phyloP scores from a whole-genome alignment of 2,113 vertebrate species.

The Eleginops maclovinus region DNA sequence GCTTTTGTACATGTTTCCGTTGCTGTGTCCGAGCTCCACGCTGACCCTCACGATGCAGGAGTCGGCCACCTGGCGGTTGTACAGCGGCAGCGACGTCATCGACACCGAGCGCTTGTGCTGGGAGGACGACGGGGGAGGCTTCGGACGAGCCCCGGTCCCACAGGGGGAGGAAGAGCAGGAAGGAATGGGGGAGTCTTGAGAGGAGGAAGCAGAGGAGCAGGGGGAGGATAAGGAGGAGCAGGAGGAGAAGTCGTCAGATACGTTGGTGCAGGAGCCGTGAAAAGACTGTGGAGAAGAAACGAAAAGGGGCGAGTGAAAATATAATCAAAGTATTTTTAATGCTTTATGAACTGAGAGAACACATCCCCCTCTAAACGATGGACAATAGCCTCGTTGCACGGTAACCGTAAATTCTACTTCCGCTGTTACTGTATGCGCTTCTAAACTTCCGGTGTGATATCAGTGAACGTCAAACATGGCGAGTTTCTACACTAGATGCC shows the following conservation, averaged over 20 bases:
- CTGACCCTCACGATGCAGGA: constrained; percentile 87
- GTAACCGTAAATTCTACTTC: too few relatives aligned
- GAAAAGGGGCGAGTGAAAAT: background rate
- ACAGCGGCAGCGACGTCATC: constrained; percentile 74
- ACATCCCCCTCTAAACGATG: too few relatives aligned
- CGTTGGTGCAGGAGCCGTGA: constrained; percentile 78
- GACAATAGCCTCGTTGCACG: too few relatives aligned
- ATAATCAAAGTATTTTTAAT: background rate
- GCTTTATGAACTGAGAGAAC: too few relatives aligned
- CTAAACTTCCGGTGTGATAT: too few relatives aligned
- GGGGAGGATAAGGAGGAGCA: constrained; percentile 38
- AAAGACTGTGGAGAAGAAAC: constrained; percentile 60
- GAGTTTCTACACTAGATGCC: too few relatives aligned
- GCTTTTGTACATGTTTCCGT: constrained; percentile 90
- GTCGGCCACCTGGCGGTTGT: constrained; percentile 83
- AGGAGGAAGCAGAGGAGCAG: constrained; percentile 53
- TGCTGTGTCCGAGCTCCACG: constrained; percentile 80
- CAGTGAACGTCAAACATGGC: too few relatives aligned
- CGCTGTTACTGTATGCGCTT: too few relatives aligned
- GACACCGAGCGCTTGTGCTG: constrained; percentile 81
- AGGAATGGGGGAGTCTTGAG: constrained; percentile 58
- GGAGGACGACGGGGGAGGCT: background rate
- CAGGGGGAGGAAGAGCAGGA: constrained; percentile 39
- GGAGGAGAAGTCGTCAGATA: constrained; percentile 81
- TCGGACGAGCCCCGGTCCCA: background rate